These are phyloP conservation scores for Serripes groenlandicus DNA, from an alignment of 2,888 invertebrate genomes.

Conservation along the genomic window DNA sequence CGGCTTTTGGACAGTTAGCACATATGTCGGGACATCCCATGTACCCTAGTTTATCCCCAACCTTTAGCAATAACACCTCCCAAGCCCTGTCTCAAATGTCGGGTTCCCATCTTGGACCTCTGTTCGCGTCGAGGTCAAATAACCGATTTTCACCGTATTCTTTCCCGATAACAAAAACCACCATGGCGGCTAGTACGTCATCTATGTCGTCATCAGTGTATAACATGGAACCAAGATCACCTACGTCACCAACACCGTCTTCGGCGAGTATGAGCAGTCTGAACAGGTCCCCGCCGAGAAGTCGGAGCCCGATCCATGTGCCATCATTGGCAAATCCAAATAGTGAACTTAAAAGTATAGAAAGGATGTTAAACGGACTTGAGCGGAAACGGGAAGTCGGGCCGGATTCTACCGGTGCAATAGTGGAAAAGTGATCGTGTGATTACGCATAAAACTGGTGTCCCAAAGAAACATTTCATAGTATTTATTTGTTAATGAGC, in stretches of 20 bases:
- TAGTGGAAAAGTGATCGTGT: conserved; percentile 65
- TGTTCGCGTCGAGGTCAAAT: conserved; percentile 88
- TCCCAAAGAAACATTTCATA: conserved; percentile 20
- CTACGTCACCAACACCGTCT: conserved; percentile 61
- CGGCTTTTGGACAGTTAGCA: conserved; percentile 96
- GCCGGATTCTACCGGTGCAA: conserved; percentile 68
- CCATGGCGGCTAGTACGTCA: conserved; percentile 84
- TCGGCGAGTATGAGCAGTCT: conserved; percentile 61
- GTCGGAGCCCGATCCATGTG: conserved; percentile 67
- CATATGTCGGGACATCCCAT: conserved; percentile 92
- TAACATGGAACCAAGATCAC: conserved; percentile 75
- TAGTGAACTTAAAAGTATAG: conserved; percentile 97
- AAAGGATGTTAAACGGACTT: conserved; percentile 98
- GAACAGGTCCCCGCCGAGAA: conserved; percentile 66
- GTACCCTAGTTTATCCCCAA: conserved; percentile 86
- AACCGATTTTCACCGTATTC: conserved; percentile 97
- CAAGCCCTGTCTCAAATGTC: conserved; percentile 80
- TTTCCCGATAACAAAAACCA: conserved; percentile 87
- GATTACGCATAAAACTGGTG: conserved; percentile 7
- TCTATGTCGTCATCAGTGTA: conserved; percentile 75
- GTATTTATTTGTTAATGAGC: conserved; percentile 24
- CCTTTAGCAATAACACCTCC: conserved; percentile 82
- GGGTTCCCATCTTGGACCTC: conserved; percentile 73
- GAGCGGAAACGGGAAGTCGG: conserved; percentile 89
- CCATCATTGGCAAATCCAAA: conserved; percentile 87